Evolutionary conservation across 2,888 invertebrate species (phyloP), one percentile per base, ranked within the genome.

Genomic region (Aleiodes alternator): DNA sequence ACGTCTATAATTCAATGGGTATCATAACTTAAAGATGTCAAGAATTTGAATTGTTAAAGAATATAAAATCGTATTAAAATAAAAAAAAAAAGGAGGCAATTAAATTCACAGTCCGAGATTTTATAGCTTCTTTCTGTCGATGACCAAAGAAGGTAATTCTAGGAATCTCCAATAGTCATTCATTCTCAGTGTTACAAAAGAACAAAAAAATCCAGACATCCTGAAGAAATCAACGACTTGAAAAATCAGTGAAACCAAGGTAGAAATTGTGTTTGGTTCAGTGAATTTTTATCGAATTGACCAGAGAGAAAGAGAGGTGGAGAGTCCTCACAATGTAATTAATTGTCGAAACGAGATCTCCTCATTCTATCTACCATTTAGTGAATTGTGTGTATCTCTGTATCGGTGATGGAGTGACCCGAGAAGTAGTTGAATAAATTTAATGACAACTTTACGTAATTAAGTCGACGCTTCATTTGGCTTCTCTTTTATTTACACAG

Each of bases 1-100:
- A 84, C 83, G 82, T 82, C 84, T 84, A 84, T 86, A 85, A 85
- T 79, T 85, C 84, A 83, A 84, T 79, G 68, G 73, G 72, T 78
- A 77, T 76, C 79, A 79, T 80, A 80, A 38, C 64, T 64, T 14
- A 53, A 38, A 16, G 23, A 68, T 34, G 38, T 16, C 51, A 6
- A 68, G 64, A 50, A 23, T 56, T 61, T 14, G 23, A 61, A 69
- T 61, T n/a, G 66, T 23, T 38, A 51, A 55, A 43, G 55, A 72
- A 38, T n/a, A n/a, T 3, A n/a, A 70, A 34, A 43, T 34, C 5
- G 34, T 34, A 6, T 34, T 6, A 3, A 69, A 56, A n/a, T n/a
- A n/a, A 34, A 68, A 56, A n/a, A 69, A 34, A 31, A 56, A n/a
- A 69, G 23, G 16, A 43, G 9, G 29, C 16, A 7, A 64, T 69